Evolutionary conservation across 2,113 vertebrate species (phyloP).

Genomic region (Alligator sinensis): DNA sequence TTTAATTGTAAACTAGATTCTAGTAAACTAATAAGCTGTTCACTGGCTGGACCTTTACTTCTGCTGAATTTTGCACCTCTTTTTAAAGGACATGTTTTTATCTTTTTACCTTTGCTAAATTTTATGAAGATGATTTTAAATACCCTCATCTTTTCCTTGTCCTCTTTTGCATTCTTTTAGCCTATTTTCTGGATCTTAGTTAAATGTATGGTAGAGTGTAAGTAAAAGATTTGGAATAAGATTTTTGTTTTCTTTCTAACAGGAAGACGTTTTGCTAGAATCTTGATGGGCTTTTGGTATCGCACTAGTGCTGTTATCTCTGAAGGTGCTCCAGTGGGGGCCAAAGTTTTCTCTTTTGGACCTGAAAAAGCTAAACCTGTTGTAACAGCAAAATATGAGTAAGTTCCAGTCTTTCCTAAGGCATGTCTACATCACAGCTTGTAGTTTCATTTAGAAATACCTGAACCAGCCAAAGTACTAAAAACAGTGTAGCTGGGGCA

Average conservation of each 20-base stretch:
- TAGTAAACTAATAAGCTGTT: not conserved
- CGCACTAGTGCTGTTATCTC: conserved; percentile 87
- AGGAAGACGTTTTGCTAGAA: conserved; percentile 95
- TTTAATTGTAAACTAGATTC: not conserved
- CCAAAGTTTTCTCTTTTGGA: conserved; percentile 83
- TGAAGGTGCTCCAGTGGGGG: conserved; percentile 81
- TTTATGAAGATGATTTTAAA: not conserved
- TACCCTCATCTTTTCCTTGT: not conserved
- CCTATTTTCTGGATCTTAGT: not conserved
- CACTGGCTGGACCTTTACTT: not conserved
- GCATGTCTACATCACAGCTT: accelerated
- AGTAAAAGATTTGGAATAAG: not conserved
- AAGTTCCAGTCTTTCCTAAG: conserved; percentile 66
- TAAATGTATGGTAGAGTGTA: not conserved
- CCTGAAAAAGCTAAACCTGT: conserved; percentile 86
- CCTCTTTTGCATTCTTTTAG: not conserved
- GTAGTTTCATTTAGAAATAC: not conserved
- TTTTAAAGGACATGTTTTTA: not conserved
- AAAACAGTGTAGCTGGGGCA: not conserved
- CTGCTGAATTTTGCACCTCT: not conserved
- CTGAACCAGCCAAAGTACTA: not conserved
- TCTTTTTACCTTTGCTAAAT: not conserved
- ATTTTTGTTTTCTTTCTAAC: conserved; percentile 65
- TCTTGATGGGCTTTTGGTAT: conserved; percentile 97
- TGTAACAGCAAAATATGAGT: conserved; percentile 94